A percentile compares a stretch with the other conserved stretches of the same genome.
Evolutionary conservation across 2,113 vertebrate species (phyloP).

Genomic region (Lates calcarifer): DNA sequence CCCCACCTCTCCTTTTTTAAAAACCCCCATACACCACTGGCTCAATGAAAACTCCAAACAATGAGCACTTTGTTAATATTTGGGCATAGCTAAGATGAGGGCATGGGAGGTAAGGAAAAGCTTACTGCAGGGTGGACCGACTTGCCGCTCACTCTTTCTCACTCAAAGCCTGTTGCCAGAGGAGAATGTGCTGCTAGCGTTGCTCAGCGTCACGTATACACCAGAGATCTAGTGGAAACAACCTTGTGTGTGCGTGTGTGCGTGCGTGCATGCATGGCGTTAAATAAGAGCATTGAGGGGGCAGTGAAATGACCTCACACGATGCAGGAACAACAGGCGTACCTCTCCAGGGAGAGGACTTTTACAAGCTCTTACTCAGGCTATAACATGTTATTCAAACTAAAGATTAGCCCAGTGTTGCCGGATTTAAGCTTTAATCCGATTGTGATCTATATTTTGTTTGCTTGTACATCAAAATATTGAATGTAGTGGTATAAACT

Average conservation of each 20-base stretch:
- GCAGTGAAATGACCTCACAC: conserved; percentile 52
- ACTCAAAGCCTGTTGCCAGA: conserved; percentile 50
- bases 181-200: conserved; percentile 38
- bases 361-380: conserved; percentile 44
- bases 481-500: conserved; percentile 1
- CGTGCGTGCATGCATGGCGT: not conserved
- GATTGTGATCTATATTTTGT: conserved; percentile 28
- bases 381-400: conserved; percentile 12
- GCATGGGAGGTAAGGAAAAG: conserved; percentile 69
- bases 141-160: conserved; percentile 47
- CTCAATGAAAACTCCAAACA: conserved; percentile 74
- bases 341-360: conserved; percentile 26
- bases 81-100: conserved; percentile 62
- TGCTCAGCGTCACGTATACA: conserved; percentile 33
- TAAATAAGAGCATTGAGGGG: conserved; percentile 46
- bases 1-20: conserved; percentile 2
- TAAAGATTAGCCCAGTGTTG: conserved; percentile 32
- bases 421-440: conserved; percentile 31
- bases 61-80: conserved; percentile 81
- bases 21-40: conserved; percentile 39
- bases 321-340: conserved; percentile 38
- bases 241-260: not conserved
- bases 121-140: conserved; percentile 57
- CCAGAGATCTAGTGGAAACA: conserved; percentile 43
- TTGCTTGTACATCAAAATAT: conserved; percentile 26